Evolutionary conservation across 35 echinoderm and acorn worm species (phyloP).

Genomic region (Holothuria glaberrima): DNA sequence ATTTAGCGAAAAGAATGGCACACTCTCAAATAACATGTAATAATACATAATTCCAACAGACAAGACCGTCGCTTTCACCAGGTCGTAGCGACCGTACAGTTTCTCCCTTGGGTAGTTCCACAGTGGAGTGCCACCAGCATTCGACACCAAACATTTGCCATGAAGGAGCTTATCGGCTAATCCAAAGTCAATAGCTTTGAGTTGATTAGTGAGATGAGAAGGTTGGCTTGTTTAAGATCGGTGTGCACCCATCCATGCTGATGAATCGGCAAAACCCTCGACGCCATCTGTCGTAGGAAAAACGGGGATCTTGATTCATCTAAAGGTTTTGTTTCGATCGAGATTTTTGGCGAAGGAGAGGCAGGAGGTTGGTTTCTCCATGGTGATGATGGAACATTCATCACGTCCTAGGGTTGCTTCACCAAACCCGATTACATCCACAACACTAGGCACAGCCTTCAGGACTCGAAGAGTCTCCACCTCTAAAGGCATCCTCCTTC

Average conservation of each 20-base stretch:
- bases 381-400: neutral
- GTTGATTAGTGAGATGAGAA: neutral
- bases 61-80: conserved; percentile 46
- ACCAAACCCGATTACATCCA: neutral
- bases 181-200: conserved; percentile 33
- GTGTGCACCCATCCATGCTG: neutral
- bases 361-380: conserved; percentile 14
- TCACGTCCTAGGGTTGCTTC: neutral
- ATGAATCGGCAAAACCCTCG: neutral
- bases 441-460: neutral
- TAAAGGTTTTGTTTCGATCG: neutral
- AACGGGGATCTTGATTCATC: neutral
- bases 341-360: conserved; percentile 1
- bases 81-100: neutral
- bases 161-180: neutral
- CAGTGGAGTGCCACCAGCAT: neutral
- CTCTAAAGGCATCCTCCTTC: neutral
- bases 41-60: conserved; percentile 29
- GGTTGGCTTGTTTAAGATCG: neutral
- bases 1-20: neutral
- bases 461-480: neutral
- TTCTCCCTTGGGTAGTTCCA: conserved; percentile 21
- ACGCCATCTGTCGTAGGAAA: neutral
- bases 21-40: conserved; percentile 21
- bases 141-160: neutral